Percentiles rank a stretch among this genome's conserved stretches.
Conservation (phyloP, 2,888 invertebrate species). For the Diarsia rubi region DNA sequence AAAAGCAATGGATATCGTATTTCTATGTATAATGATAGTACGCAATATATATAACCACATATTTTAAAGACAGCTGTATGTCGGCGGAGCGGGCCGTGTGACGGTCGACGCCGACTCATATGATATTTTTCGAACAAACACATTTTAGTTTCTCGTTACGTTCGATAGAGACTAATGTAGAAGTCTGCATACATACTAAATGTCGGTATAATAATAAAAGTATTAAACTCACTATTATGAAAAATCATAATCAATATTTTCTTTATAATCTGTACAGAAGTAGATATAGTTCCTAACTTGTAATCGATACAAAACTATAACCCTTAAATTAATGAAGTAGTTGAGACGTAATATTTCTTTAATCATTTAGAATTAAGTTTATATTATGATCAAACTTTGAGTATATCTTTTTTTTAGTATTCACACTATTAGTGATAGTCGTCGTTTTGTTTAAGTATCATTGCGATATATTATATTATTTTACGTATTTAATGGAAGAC, state of each 20-base stretch:
- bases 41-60: conserved; percentile 77
- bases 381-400: conserved; percentile 82
- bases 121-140: conserved; percentile 66
- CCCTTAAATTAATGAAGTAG: conserved; percentile 85
- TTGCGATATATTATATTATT: conserved; percentile 75
- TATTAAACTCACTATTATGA: conserved; percentile 76
- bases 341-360: conserved; percentile 79
- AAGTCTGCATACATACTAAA: conserved; percentile 63
- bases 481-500: conserved; percentile 87
- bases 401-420: conserved; percentile 79
- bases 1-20: conserved; percentile 83
- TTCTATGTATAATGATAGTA: conserved; percentile 43
- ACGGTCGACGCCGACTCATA: conserved; percentile 74
- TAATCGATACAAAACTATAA: conserved; percentile 89
- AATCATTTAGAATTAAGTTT: conserved; percentile 78
- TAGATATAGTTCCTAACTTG: conserved; percentile 88
- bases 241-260: conserved; percentile 81
- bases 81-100: conserved; percentile 77
- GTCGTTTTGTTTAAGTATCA: conserved; percentile 78
- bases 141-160: conserved; percentile 62
- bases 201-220: conserved; percentile 72
- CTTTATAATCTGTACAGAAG: conserved; percentile 88
- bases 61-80: conserved; percentile 76
- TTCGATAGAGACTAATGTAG: conserved; percentile 53
- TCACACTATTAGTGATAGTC: conserved; percentile 78